These are phyloP conservation scores for Rugalucina vietnamica DNA, from an alignment of 2,888 invertebrate species.

Conservation along the genomic window DNA sequence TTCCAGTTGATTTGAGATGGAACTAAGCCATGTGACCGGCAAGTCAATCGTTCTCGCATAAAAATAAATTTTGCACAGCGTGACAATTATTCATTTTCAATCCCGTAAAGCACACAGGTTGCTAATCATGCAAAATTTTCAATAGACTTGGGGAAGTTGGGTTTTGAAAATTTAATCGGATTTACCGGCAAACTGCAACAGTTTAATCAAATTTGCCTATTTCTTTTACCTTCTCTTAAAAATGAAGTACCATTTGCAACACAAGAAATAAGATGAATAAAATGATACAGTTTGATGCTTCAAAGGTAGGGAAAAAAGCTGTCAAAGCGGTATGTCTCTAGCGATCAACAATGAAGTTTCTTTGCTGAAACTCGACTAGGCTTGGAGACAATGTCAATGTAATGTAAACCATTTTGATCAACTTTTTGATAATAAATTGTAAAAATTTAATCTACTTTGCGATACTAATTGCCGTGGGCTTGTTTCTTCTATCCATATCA, in stretches of 20 bases:
- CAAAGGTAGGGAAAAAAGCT: too few species aligned
- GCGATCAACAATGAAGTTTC: too few species aligned
- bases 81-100: neutral
- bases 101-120: neutral
- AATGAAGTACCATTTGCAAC: neutral
- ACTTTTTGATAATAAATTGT: constrained; percentile 1
- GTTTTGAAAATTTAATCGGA: neutral
- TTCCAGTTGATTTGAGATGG: constrained; percentile 4
- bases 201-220: neutral
- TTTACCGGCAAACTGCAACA: neutral
- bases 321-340: too few species aligned
- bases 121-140: neutral
- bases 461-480: neutral
- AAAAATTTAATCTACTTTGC: constrained; percentile 8
- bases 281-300: too few species aligned
- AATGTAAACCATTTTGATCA: neutral
- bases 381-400: too few species aligned
- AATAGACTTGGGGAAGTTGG: neutral
- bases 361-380: too few species aligned
- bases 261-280: neutral
- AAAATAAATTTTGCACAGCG: neutral
- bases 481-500: neutral
- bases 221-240: neutral
- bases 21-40: constrained; percentile 1
- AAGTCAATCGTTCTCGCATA: constrained; percentile 1